Base-by-base conservation (phyloP, 2,113 vertebrate genomes). In the Megalops atlanticus region DNA sequence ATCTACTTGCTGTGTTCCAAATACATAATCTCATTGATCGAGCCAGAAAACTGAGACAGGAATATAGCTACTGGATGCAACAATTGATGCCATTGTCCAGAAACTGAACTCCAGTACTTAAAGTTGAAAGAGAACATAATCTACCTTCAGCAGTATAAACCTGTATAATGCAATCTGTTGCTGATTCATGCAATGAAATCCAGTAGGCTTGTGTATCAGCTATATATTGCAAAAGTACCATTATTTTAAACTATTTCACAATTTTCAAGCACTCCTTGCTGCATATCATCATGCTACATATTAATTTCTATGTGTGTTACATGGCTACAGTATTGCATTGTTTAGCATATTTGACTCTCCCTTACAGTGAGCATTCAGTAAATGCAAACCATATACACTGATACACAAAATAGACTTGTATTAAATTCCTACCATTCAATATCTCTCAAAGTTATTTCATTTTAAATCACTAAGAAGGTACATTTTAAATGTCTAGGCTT, bases 91-190 rank as follows among this genome's bases (percentile, higher is more conserved):
- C 43, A 14, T 14, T 45, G 43, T 45, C 43, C 43, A 45, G 14
- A 45, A 45, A n/a, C n/a, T n/a, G n/a, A n/a, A n/a, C n/a, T n/a
- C n/a, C n/a, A n/a, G n/a, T n/a, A n/a, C n/a, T n/a, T n/a, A n/a
- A n/a, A n/a, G n/a, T n/a, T n/a, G n/a, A n/a, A n/a, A n/a, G n/a
- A n/a, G n/a, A n/a, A n/a, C n/a, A n/a, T n/a, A n/a, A n/a, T n/a
- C n/a, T n/a, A n/a, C n/a, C 38, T 39, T 41, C 39, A 41, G 38
- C 77, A 39, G 38, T 18, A 18, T 58, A 69, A 27, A 40, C 12
- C 39, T 6, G n/a, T 10, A n/a, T 64, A 64, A 78, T 8, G 6
- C 24, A n/a, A 78, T 58, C 43, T 78, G 77, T 69, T 69, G 77
- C 77, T 39, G 52, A 78, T 41, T 24, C 14, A 27, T 41, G 36